Evolutionary conservation across 2,797 vertebrate genomes (phyloP).

Genomic region (Phoxinus dragarum): DNA sequence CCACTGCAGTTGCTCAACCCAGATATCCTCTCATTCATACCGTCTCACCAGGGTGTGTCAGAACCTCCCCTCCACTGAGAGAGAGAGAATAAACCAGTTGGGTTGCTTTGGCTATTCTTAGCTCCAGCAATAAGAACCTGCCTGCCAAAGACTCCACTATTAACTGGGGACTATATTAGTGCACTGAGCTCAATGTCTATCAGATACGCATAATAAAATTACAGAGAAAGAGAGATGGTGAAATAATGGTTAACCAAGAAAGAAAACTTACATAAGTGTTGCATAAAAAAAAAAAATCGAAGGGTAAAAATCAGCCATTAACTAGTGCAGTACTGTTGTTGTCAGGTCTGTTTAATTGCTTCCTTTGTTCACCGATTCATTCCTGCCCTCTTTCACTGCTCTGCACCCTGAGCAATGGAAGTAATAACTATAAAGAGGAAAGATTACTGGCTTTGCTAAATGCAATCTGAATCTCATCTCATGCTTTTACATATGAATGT

Average conservation of each 20-base stretch:
- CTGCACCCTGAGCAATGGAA: slow-evolving; percentile 34
- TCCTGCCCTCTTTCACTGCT: neutral
- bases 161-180: slow-evolving; percentile 68
- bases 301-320: slow-evolving; percentile 6
- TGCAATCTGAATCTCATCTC: slow-evolving; percentile 44
- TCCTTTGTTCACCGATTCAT: slow-evolving; percentile 33
- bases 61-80: slow-evolving; percentile 10
- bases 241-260: slow-evolving; percentile 28
- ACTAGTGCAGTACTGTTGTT: slow-evolving; percentile 35
- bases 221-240: slow-evolving; percentile 9
- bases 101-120: slow-evolving; percentile 53
- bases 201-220: slow-evolving; percentile 44
- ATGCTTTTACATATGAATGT: slow-evolving; percentile 21
- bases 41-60: neutral
- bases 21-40: slow-evolving; percentile 30
- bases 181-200: slow-evolving; percentile 55
- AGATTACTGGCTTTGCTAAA: slow-evolving; percentile 40
- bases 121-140: slow-evolving; percentile 42
- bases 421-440: slow-evolving; percentile 44
- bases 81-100: slow-evolving; percentile 39
- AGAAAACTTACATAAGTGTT: neutral
- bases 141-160: slow-evolving; percentile 58
- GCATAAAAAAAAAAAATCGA: neutral
- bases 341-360: slow-evolving; percentile 58
- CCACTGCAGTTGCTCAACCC: neutral